Percentiles rank a stretch among this genome's conserved stretches.
Evolutionary conservation across 2,797 vertebrate genomes (phyloP).

Genomic region (Moxostoma hubbsi): DNA sequence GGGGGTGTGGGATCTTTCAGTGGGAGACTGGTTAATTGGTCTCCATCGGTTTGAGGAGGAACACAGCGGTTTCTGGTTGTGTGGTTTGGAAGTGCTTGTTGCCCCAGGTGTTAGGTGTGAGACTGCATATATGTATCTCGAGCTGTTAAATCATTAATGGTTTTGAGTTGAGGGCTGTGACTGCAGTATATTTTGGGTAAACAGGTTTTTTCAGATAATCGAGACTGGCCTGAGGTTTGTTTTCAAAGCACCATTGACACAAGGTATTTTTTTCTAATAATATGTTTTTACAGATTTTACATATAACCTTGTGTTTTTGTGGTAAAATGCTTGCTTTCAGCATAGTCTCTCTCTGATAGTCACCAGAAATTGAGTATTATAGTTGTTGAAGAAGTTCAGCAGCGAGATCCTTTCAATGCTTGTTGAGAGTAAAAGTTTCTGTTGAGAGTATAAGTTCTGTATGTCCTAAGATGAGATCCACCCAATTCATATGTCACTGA

Average conservation of each 20-base stretch:
- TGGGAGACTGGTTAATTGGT: constrained; percentile 15
- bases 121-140: constrained; percentile 11
- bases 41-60: constrained; percentile 10
- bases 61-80: constrained; percentile 48
- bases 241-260: background rate
- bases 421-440: no score
- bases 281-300: background rate
- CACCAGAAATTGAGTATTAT: no score
- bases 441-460: no score
- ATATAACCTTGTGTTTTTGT: background rate
- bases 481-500: no score
- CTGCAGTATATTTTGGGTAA: constrained; percentile 13
- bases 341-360: background rate
- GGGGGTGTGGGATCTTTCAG: constrained; percentile 6
- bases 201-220: background rate
- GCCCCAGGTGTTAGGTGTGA: constrained; percentile 48
- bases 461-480: no score
- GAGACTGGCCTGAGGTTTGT: background rate
- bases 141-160: constrained; percentile 28
- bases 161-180: constrained; percentile 11
- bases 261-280: background rate
- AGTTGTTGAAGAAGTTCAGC: no score
- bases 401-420: no score
- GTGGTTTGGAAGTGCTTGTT: constrained; percentile 34
- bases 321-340: background rate